phyloP scores from a whole-genome alignment of 92 coral and sea anemone species.

The Epizoanthus stellaris region DNA sequence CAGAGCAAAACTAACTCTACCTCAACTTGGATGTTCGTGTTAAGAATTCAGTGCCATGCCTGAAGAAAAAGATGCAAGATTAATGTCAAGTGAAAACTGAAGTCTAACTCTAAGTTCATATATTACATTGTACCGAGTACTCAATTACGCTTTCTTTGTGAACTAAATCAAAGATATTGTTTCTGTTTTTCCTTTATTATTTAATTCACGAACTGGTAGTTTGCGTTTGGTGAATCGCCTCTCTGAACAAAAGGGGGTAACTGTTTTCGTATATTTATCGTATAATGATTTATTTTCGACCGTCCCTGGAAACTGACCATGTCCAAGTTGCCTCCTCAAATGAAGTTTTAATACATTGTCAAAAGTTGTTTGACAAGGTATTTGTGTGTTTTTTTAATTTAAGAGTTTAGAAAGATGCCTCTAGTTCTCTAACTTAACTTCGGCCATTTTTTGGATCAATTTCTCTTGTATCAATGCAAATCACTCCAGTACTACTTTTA shows the following conservation, averaged over 20 bases:
- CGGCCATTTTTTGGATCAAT: too few species aligned
- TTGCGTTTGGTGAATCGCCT: neutral
- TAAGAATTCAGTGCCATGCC: neutral
- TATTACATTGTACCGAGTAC: too few species aligned
- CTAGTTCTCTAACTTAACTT: too few species aligned
- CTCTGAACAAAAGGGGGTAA: neutral
- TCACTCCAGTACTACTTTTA: neutral
- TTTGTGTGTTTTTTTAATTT: too few species aligned
- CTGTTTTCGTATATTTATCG: neutral
- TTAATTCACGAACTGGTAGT: neutral
- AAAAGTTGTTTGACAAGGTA: too few species aligned
- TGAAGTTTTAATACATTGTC: too few species aligned
- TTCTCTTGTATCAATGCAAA: too few species aligned
- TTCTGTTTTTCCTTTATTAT: neutral
- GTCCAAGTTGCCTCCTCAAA: too few species aligned
- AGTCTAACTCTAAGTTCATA: too few species aligned
- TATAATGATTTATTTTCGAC: neutral
- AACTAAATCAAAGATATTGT: neutral
- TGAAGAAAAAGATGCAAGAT: neutral
- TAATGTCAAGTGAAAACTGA: too few species aligned
- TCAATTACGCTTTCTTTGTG: neutral
- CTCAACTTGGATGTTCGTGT: neutral
- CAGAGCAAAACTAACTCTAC: neutral
- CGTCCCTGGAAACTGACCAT: too few species aligned
- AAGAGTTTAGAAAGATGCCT: too few species aligned